phyloP scores from a whole-genome alignment of 2,797 vertebrate species.

The Hypotaenidia philippensis region DNA sequence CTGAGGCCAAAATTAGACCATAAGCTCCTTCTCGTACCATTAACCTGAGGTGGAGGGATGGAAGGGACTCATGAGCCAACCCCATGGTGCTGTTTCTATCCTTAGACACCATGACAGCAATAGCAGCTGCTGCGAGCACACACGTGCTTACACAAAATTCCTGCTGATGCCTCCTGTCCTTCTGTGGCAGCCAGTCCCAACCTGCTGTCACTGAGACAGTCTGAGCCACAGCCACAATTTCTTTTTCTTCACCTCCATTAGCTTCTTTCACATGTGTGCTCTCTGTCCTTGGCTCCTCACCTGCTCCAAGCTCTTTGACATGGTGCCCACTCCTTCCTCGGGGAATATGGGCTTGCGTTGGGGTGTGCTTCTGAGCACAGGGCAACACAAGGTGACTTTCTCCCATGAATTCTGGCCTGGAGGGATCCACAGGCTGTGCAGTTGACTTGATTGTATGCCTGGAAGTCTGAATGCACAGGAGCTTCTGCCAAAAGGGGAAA shows the following conservation, averaged over 20 bases:
- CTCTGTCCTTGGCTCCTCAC: background rate
- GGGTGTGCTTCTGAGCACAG: background rate
- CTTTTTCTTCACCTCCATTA: background rate
- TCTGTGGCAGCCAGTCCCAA: background rate
- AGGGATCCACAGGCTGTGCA: background rate
- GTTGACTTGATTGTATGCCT: background rate
- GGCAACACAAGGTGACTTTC: background rate
- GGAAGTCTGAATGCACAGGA: background rate
- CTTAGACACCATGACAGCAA: background rate
- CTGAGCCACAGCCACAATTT: background rate
- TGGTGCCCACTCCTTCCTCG: background rate
- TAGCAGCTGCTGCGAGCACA: background rate
- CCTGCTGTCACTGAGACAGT: background rate
- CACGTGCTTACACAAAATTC: accelerated
- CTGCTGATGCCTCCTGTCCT: background rate
- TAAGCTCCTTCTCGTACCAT: background rate
- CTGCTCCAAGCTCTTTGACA: background rate
- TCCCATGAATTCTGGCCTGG: background rate
- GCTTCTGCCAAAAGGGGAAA: background rate
- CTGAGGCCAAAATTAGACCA: background rate
- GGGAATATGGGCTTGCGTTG: accelerated
- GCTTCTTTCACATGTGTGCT: background rate
- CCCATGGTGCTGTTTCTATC: background rate
- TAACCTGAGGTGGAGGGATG: background rate
- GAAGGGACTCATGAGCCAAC: background rate